Conservation (phyloP, 1,140 invertebrate species). For the Leptinotarsa lineolata region DNA sequence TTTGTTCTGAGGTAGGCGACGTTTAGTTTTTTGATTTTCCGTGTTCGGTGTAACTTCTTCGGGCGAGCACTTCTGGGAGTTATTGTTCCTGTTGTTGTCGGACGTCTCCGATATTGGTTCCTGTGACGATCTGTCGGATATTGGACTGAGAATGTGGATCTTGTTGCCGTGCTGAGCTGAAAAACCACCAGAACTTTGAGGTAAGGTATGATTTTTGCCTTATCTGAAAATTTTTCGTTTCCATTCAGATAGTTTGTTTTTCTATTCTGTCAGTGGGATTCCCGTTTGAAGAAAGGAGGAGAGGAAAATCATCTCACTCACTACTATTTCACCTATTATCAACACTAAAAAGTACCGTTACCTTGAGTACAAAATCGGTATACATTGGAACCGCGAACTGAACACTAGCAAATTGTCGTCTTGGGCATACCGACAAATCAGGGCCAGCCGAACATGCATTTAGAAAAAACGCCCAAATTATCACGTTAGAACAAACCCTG, state of each 20-base stretch:
- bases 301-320: too few relatives aligned
- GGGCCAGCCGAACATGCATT: too few relatives aligned
- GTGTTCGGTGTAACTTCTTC: slow-evolving; percentile 56
- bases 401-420: too few relatives aligned
- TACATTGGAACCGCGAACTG: too few relatives aligned
- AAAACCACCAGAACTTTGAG: slow-evolving; percentile 66
- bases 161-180: slow-evolving; percentile 67
- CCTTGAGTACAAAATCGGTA: too few relatives aligned
- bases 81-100: slow-evolving; percentile 77
- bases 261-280: neutral
- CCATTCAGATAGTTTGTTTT: neutral
- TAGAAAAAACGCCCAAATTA: too few relatives aligned
- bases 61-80: slow-evolving; percentile 73
- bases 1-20: slow-evolving; percentile 72
- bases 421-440: too few relatives aligned
- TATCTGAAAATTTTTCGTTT: slow-evolving; percentile 21
- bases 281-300: too few relatives aligned
- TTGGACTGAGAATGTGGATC: slow-evolving; percentile 83
- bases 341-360: too few relatives aligned
- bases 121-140: slow-evolving; percentile 88
- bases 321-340: too few relatives aligned
- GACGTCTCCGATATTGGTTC: slow-evolving; percentile 79
- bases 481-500: too few relatives aligned
- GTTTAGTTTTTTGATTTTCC: slow-evolving; percentile 62
- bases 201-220: slow-evolving; percentile 61